These are phyloP conservation scores for Ondatra zibethicus DNA, from an alignment of 2,113 vertebrate species.

Conservation along the genomic window DNA sequence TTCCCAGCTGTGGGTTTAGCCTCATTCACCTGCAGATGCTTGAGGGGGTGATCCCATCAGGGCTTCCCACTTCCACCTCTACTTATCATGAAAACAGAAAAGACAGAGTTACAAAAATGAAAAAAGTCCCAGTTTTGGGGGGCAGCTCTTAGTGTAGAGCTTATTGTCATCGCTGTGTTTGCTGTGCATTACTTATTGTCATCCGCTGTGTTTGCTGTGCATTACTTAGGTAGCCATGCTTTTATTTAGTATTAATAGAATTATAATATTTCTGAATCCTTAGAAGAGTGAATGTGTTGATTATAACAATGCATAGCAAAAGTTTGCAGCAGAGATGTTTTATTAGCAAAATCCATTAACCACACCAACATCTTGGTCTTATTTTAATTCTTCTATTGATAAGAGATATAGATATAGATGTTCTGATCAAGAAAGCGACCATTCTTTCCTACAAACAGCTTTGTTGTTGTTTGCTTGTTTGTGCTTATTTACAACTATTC, in stretches of 20 bases:
- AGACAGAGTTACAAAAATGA: not conserved
- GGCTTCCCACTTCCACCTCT: not conserved
- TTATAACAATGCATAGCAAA: not conserved
- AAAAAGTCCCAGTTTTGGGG: not conserved
- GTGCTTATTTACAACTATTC: not conserved
- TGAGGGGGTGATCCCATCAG: not conserved
- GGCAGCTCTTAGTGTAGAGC: not conserved
- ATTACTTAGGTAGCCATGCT: slow-evolving; percentile 21
- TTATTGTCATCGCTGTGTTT: not conserved
- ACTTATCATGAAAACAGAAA: slow-evolving; percentile 59
- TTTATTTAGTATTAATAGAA: slow-evolving; percentile 13
- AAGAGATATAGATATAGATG: not conserved
- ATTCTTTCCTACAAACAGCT: not conserved
- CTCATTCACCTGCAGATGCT: not conserved
- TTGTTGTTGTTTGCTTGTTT: not conserved
- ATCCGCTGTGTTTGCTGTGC: not conserved
- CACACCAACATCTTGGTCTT: slow-evolving; percentile 17
- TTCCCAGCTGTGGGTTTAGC: not conserved
- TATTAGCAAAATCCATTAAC: slow-evolving; percentile 19
- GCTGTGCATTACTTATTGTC: slow-evolving; percentile 47
- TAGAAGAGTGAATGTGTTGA: not conserved
- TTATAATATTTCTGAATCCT: not conserved
- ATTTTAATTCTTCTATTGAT: slow-evolving; percentile 25
- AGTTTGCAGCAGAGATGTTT: not conserved
- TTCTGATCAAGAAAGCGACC: not conserved